Evolutionary conservation across 64 coral and sea anemone genomes (phyloP), one percentile per base, ranked within the genome.

Genomic region (Hydrozoanthus tunicans): DNA sequence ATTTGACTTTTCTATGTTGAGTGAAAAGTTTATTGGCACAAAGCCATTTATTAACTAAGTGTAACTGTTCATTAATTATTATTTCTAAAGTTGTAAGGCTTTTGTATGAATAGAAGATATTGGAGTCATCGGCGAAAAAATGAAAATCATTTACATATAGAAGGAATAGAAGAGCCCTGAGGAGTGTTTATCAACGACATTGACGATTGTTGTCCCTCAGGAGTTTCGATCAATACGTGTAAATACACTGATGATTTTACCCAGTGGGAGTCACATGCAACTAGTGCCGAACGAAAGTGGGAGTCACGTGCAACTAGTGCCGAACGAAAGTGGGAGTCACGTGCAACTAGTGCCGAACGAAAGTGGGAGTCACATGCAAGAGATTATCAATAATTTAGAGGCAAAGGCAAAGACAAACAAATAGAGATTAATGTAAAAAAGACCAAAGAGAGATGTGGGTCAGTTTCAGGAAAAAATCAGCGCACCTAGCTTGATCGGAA

Each of bases 161-260:
- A 20, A 20, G 20, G 20, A 20, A 20, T 20, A 20, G 20, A 20
- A 20, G 20, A 20, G 20, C 20, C 20, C 20, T 20, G 20, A 20
- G 20, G 20, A 20, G 20, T 20, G 20, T 79, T 60, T 64, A 84
- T 93, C 6, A 64, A 88, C 61, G 91, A 79, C 7, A 24, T 93
- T n/a, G 91, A 93, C 1, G 83, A 93, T 9, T 62, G 12, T 15
- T 79, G 27, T 72, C 1, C 15, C 23, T 26, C 17, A 11, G 32
- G 23, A 63, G 6, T 53, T 53, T 6, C 9, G 6, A 23, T 78
- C 24, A 52, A 85, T 51, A 90, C 86, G 3, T 62, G 26, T 17
- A 82, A 83, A 82, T 89, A 56, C 83, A 86, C 86, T 62, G 92
- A 83, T 81, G 79, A 82, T 17, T 93, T 77, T 15, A 90, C 78